Evolutionary conservation across 2,113 vertebrate species (phyloP).

Genomic region (Pseudonaja textilis): DNA sequence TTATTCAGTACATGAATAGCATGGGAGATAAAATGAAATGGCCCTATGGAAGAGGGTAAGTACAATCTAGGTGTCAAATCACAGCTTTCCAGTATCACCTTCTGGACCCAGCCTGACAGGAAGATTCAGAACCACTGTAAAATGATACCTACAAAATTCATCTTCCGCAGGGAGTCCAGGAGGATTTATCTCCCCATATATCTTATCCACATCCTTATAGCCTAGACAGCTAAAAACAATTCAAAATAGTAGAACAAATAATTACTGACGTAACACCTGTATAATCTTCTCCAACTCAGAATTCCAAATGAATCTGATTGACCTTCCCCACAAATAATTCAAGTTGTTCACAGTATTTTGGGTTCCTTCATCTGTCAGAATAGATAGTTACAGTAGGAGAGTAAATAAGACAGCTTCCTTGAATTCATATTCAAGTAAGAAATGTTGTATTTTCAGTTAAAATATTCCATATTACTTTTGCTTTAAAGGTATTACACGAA

Average conservation of each 20-base stretch:
- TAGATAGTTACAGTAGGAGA: not conserved
- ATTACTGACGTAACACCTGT: not conserved
- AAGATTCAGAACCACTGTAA: not conserved
- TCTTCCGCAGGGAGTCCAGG: not conserved
- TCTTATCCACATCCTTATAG: not conserved
- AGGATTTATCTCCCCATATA: not conserved
- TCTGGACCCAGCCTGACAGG: not conserved
- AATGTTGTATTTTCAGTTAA: not conserved
- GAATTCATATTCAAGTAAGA: not conserved
- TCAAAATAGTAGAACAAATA: not conserved
- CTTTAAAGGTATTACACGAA: not conserved
- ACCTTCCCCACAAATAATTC: not conserved
- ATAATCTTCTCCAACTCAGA: not conserved
- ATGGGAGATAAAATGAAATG: not conserved
- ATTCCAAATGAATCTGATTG: not conserved
- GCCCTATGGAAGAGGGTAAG: not conserved
- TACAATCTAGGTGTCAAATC: not conserved
- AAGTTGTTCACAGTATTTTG: not conserved
- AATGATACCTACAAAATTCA: not conserved
- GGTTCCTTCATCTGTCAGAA: not conserved
- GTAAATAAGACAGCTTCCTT: not conserved
- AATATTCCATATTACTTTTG: not conserved
- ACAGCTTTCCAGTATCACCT: not conserved
- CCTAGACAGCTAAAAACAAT: not conserved
- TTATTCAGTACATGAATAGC: not conserved